phyloP scores from a whole-genome alignment of 1,140 invertebrate species.

The Zaprionus gabonicus region DNA sequence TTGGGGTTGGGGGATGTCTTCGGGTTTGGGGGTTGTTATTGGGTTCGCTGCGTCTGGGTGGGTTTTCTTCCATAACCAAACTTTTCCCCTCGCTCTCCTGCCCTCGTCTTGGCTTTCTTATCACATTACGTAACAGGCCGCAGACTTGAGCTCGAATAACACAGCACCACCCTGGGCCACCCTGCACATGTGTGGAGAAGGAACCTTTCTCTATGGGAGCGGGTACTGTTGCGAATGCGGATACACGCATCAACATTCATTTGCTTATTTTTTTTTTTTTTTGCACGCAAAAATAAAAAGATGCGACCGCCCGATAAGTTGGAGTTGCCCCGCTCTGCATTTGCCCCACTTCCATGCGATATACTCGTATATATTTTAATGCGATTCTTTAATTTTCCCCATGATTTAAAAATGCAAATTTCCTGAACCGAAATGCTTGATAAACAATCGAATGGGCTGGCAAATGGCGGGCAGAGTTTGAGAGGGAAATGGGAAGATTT shows the following conservation, averaged over 20 bases:
- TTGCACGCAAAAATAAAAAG: constrained; percentile 30
- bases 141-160: constrained; percentile 76
- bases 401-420: constrained; percentile 70
- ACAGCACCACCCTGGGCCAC: neutral
- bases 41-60: constrained; percentile 11
- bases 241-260: constrained; percentile 55
- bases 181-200: constrained; percentile 27
- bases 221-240: constrained; percentile 36
- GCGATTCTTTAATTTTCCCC: constrained; percentile 61
- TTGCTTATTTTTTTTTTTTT: constrained; percentile 16
- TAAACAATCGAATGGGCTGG: constrained; percentile 5
- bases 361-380: constrained; percentile 38
- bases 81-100: neutral
- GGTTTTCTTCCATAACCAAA: constrained; percentile 7
- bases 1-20: neutral
- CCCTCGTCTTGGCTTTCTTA: constrained; percentile 59
- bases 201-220: constrained; percentile 23
- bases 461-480: neutral
- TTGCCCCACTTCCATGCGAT: neutral
- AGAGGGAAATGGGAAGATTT: neutral
- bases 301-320: constrained; percentile 56
- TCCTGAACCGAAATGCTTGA: constrained; percentile 11
- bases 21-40: constrained; percentile 22
- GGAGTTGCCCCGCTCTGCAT: constrained; percentile 28
- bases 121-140: constrained; percentile 80